These are phyloP conservation scores for Amorpha juglandis DNA, from an alignment of 2,888 invertebrate genomes.

Conservation along the genomic window DNA sequence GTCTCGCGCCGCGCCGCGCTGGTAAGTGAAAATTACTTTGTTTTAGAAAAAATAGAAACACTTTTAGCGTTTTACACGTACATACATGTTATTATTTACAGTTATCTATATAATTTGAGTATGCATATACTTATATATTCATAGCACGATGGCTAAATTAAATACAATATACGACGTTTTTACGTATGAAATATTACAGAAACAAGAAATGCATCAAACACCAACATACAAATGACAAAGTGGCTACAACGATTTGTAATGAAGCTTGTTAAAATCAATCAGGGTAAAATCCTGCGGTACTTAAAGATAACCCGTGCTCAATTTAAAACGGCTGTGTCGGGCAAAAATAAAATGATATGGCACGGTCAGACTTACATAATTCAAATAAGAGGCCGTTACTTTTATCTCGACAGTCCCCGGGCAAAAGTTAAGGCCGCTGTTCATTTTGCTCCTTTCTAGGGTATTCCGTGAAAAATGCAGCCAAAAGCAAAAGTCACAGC, in stretches of 20 bases:
- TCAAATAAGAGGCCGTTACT: constrained; percentile 60
- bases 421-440: constrained; percentile 56
- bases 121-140: no score
- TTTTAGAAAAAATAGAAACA: constrained; percentile 9
- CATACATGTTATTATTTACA: no score
- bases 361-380: constrained; percentile 56
- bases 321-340: constrained; percentile 35
- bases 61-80: background rate
- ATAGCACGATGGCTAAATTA: no score
- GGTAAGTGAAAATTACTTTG: constrained; percentile 40
- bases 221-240: background rate
- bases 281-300: background rate
- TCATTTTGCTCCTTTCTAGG: constrained; percentile 59
- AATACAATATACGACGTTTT: no score
- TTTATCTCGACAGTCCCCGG: constrained; percentile 61
- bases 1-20: constrained; percentile 52
- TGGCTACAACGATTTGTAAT: background rate
- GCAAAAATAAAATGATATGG: constrained; percentile 43
- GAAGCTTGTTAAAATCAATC: constrained; percentile 7
- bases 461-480: constrained; percentile 61
- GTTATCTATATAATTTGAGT: no score
- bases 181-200: background rate
- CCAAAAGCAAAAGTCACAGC: constrained; percentile 44
- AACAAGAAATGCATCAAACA: background rate
- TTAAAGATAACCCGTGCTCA: constrained; percentile 28